Percentiles rank a stretch among this genome's conserved stretches.
Evolutionary conservation across 2,797 vertebrate species (phyloP).

Genomic region (Lepilemur septentrionalis): DNA sequence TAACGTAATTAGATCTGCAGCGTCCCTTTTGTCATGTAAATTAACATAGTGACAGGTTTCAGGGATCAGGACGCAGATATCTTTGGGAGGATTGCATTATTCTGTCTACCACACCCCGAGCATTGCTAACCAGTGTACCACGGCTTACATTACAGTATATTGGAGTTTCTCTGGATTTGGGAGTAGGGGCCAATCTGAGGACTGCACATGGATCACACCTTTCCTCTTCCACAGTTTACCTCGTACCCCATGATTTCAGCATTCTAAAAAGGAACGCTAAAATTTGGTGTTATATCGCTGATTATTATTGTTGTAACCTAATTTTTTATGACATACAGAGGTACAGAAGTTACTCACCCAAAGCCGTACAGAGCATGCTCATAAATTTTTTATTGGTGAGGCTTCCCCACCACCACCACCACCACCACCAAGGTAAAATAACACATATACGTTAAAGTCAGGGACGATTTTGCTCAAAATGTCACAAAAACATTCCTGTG

Average conservation of each 20-base stretch:
- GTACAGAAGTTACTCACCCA: neutral
- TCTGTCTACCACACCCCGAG: neutral
- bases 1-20: neutral
- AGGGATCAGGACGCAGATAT: neutral
- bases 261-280: neutral
- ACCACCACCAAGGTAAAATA: neutral
- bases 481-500: neutral
- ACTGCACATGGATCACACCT: neutral
- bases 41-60: neutral
- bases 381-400: neutral
- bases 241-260: neutral
- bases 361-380: neutral
- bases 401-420: accelerated
- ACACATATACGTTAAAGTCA: neutral
- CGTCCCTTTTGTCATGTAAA: neutral
- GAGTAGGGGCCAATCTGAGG: neutral
- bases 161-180: neutral
- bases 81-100: neutral
- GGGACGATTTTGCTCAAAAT: neutral
- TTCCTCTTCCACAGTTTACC: neutral
- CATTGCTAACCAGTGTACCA: neutral
- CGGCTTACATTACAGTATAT: neutral
- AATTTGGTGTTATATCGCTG: neutral
- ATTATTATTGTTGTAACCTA: neutral
- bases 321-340: neutral